Conservation (phyloP, 1,140 invertebrate genomes). For the Drosophila asahinai region DNA sequence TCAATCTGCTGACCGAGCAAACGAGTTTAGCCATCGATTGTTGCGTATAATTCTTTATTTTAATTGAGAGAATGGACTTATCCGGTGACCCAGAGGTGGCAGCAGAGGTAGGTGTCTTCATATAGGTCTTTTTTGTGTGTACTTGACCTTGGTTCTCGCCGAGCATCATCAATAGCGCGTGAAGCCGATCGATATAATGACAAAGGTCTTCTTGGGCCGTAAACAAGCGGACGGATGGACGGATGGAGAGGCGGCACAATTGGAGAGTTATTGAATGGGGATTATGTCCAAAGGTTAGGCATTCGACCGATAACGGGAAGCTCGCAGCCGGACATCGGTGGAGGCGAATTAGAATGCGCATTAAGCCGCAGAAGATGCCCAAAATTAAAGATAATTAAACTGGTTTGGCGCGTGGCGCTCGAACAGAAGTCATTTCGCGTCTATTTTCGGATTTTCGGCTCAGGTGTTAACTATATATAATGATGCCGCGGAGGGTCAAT, state of each 20-base stretch:
- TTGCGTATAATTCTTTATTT: conserved; percentile 33
- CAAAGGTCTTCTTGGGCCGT: conserved; percentile 23
- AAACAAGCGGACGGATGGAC: conserved; percentile 12
- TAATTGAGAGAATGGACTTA: conserved; percentile 43
- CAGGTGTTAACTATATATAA: conserved; percentile 22
- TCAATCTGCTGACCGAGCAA: conserved; percentile 5
- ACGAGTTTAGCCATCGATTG: conserved; percentile 26
- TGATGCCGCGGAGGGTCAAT: not conserved
- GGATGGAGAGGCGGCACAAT: conserved; percentile 18
- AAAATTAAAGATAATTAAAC: conserved; percentile 32
- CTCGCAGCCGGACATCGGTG: conserved; percentile 4
- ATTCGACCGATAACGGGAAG: conserved; percentile 36
- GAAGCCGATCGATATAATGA: conserved; percentile 35
- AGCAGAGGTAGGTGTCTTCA: conserved; percentile 8
- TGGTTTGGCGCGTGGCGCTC: conserved; percentile 42
- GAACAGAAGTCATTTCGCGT: conserved; percentile 5
- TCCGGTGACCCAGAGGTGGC: conserved; percentile 29
- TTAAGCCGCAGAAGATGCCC: not conserved
- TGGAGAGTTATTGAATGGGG: conserved; percentile 31
- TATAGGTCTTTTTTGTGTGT: conserved; percentile 23
- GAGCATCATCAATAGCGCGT: conserved; percentile 32
- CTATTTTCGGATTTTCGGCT: conserved; percentile 27
- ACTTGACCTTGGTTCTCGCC: conserved; percentile 36
- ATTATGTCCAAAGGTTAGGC: conserved; percentile 36
- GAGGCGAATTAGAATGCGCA: conserved; percentile 31